Conservation (phyloP, 2,113 vertebrate genomes). For the Tetrax tetrax region DNA sequence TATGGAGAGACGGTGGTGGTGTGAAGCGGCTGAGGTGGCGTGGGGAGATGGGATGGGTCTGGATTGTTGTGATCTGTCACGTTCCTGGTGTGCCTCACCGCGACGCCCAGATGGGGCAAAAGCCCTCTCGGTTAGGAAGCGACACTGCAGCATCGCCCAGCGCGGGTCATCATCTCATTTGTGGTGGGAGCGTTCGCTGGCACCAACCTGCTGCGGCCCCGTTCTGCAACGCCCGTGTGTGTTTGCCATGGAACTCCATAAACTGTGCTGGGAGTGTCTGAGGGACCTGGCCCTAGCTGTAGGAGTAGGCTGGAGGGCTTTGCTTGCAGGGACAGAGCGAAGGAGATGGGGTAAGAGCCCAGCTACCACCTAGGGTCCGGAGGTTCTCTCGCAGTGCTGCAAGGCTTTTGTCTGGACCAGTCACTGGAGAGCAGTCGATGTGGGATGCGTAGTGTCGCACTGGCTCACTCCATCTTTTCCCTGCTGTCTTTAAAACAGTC, state of each 20-base stretch:
- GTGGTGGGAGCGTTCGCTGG: background rate
- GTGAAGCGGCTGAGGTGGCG: accelerated
- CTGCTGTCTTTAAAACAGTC: background rate
- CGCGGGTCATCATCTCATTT: accelerated
- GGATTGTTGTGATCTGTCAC: accelerated
- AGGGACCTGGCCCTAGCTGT: background rate
- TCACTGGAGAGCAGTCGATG: background rate
- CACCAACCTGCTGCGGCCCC: background rate
- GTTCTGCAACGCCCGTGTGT: background rate
- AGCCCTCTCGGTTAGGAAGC: background rate
- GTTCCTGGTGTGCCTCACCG: background rate
- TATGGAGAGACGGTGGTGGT: background rate
- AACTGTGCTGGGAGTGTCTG: background rate
- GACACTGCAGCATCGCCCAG: background rate
- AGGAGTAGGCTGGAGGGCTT: background rate
- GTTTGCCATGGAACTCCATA: background rate
- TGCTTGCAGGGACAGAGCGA: background rate
- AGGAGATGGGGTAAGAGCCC: background rate
- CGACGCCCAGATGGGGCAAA: background rate
- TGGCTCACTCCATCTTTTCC: background rate
- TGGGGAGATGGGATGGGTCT: background rate
- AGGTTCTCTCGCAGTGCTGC: background rate
- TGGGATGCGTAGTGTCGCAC: accelerated
- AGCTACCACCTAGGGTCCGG: accelerated
- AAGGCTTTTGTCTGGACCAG: background rate